A percentile compares a stretch with the other conserved stretches of the same genome.
These are phyloP conservation scores for Oncopeltus fasciatus DNA, from an alignment of 1,140 invertebrate genomes.

Conservation along the genomic window DNA sequence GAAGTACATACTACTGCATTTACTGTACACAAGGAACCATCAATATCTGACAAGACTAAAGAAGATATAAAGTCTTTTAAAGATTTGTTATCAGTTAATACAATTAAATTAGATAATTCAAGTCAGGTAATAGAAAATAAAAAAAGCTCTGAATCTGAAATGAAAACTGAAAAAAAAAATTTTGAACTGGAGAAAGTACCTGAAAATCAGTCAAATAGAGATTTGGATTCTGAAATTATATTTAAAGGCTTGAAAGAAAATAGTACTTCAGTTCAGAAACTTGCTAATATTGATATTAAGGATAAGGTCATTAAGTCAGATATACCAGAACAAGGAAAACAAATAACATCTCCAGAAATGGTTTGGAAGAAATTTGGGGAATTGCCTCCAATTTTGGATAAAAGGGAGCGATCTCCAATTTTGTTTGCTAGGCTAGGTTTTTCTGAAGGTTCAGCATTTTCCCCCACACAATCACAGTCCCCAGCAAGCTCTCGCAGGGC, in stretches of 20 bases:
- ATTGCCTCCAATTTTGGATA: conserved; percentile 22
- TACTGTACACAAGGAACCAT: neutral
- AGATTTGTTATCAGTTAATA: no score
- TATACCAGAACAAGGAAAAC: conserved; percentile 22
- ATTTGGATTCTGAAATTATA: neutral
- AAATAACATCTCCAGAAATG: conserved; percentile 39
- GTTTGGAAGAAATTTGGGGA: conserved; percentile 36
- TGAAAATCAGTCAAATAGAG: neutral
- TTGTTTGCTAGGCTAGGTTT: conserved; percentile 64
- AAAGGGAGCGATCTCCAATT: conserved; percentile 51
- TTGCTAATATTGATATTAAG: neutral
- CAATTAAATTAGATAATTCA: neutral
- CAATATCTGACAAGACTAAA: neutral
- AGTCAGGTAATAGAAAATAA: neutral
- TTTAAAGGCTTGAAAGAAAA: neutral
- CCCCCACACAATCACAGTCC: conserved; percentile 54
- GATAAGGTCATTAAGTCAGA: neutral
- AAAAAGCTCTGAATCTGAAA: no score
- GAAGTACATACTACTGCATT: no score
- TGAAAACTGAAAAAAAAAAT: conserved; percentile 26
- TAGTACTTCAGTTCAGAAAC: neutral
- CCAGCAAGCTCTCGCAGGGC: conserved; percentile 56
- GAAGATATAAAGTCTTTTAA: neutral
- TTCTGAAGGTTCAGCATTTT: conserved; percentile 62
- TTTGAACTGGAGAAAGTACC: neutral